Base-by-base conservation (phyloP, 2,888 invertebrate species). In the Cancer borealis region DNA sequence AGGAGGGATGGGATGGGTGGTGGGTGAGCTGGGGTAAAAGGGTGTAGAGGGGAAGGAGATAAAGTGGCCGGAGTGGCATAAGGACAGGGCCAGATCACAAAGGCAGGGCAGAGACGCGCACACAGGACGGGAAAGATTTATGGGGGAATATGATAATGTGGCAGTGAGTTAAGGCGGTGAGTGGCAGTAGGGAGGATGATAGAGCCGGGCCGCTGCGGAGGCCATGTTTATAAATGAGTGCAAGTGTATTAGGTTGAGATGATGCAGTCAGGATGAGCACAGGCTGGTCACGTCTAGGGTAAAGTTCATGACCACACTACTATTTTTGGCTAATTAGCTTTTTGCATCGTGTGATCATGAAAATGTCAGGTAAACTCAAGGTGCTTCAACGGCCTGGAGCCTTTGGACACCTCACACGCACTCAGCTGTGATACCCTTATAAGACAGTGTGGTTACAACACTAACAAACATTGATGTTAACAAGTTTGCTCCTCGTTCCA, bases 271-370 rank as follows among this genome's bases (percentile, higher is more conserved):
- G n/a, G 66, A 21, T 79, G 79, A 79, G 79, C 12, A 14, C 26
- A 6, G 79, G 30, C 30, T 8, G 79, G 30, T 12, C 26, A 30
- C 54, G 54, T 66, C 6, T n/a, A 66, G n/a, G 66, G 30, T 26
- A 26, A 79, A 30, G 79, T 79, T 79, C 26, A 79, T 79, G 30
- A 8, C 79, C 30, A n/a, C 66, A 66, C 66, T n/a, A 6, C 66
- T 66, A n/a, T 66, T 66, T 66, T 66, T 66, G n/a, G n/a, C n/a
- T 66, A n/a, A 66, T 66, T 66, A 66, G 66, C n/a, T 66, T 66
- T n/a, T 66, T 66, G n/a, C n/a, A n/a, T 14, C n/a, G 3, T 66
- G 66, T 21, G n/a, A 21, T 66, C 66, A n/a, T 66, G 66, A 66
- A 54, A 54, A n/a, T 66, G 14, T 30, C 79, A 79, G 79, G 79